Percentiles rank a stretch among this genome's conserved stretches.
These are phyloP conservation scores for Alcedo quadribrachys DNA, from an alignment of 2,797 vertebrate species.

Conservation along the genomic window DNA sequence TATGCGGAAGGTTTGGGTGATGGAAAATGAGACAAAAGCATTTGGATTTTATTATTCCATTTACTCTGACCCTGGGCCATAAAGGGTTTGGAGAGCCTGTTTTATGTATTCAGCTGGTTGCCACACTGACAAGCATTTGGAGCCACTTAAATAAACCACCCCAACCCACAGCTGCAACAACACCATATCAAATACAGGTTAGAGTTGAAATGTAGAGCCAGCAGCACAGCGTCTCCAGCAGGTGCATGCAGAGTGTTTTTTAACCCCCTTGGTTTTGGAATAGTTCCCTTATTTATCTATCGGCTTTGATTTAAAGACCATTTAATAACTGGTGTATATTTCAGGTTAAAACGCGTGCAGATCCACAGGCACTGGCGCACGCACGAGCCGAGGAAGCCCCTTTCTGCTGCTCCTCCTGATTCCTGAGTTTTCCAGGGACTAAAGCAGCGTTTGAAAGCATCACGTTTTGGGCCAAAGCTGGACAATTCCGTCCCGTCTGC, in stretches of 20 bases:
- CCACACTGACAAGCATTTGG: conserved; percentile 98
- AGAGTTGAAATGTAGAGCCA: conserved; percentile 87
- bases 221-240: conserved; percentile 90
- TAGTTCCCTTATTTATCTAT: conserved; percentile 43
- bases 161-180: conserved; percentile 97
- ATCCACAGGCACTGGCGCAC: background rate
- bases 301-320: conserved; percentile 50
- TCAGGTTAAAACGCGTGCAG: background rate
- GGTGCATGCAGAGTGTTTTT: conserved; percentile 83
- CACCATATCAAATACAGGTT: conserved; percentile 97
- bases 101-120: conserved; percentile 99
- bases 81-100: conserved; percentile 98
- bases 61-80: conserved; percentile 97
- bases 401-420: background rate
- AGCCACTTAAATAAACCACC: conserved; percentile 99
- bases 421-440: background rate
- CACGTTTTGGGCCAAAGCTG: background rate
- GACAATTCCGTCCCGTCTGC: background rate
- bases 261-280: conserved; percentile 58
- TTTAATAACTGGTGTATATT: background rate
- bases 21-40: conserved; percentile 98
- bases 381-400: background rate
- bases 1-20: conserved; percentile 87
- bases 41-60: conserved; percentile 99
- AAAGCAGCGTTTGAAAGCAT: background rate